A percentile compares a stretch with the other conserved stretches of the same genome.
phyloP scores from a whole-genome alignment of 2,113 vertebrate genomes.

The Nyctibius bracteatus region DNA sequence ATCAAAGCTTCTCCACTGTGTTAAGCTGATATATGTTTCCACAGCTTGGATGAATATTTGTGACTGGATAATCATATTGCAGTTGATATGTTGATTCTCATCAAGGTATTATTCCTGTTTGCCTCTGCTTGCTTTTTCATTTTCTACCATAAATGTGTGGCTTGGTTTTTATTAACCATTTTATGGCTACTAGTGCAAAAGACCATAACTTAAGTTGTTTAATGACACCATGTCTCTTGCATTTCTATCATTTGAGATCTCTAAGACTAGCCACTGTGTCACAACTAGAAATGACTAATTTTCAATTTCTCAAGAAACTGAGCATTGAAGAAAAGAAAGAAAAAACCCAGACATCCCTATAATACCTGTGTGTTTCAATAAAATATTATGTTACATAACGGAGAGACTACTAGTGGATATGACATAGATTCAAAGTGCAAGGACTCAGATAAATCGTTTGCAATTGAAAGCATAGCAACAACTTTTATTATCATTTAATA shows the following conservation, averaged over 20 bases:
- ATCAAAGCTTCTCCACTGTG: background rate
- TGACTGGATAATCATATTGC: background rate
- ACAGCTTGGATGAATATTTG: background rate
- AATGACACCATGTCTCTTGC: background rate
- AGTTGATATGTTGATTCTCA: background rate
- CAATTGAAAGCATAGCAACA: constrained; percentile 52
- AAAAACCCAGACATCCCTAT: accelerated
- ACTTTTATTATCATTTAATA: background rate
- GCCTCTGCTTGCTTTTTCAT: background rate
- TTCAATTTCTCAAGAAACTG: background rate
- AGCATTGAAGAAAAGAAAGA: background rate
- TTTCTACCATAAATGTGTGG: background rate
- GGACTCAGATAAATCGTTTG: background rate
- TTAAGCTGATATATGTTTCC: background rate
- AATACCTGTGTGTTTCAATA: constrained; percentile 10
- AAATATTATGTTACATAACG: constrained; percentile 15
- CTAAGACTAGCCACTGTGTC: background rate
- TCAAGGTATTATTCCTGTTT: background rate
- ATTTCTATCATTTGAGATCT: background rate
- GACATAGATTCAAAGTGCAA: constrained; percentile 11
- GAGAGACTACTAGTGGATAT: constrained; percentile 19
- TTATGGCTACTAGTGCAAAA: background rate
- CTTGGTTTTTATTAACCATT: background rate
- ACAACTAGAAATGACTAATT: background rate
- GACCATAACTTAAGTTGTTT: background rate